A percentile compares a stretch with the other conserved stretches of the same genome.
These are phyloP conservation scores for Lacerta agilis DNA, from an alignment of 2,797 vertebrate species.

Conservation along the genomic window DNA sequence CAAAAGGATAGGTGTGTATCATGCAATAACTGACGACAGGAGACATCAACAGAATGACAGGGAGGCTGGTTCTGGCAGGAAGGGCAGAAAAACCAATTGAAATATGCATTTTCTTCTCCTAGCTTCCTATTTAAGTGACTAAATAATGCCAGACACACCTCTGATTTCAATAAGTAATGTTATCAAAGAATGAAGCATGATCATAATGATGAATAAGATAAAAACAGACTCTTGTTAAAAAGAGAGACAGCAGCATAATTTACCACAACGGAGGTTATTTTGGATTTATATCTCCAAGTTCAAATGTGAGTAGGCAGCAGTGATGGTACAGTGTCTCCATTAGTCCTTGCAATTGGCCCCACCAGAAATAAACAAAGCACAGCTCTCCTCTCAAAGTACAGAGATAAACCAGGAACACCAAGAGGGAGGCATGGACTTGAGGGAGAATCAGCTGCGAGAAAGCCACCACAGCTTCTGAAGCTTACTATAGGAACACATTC, in stretches of 20 bases:
- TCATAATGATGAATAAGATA: not conserved
- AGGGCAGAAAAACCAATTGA: not conserved
- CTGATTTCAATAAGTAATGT: not conserved
- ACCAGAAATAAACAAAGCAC: too few relatives aligned
- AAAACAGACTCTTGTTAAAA: not conserved
- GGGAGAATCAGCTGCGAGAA: too few relatives aligned
- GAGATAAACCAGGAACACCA: too few relatives aligned
- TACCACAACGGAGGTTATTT: not conserved
- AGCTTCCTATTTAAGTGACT: not conserved
- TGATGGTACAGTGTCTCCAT: too few relatives aligned
- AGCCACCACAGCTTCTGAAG: too few relatives aligned
- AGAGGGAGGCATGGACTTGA: too few relatives aligned
- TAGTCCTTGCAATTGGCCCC: too few relatives aligned
- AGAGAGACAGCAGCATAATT: not conserved
- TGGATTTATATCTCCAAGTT: not conserved
- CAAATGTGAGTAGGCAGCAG: too few relatives aligned
- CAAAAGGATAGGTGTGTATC: not conserved
- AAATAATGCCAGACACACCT: not conserved
- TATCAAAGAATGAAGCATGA: not conserved
- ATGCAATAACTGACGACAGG: not conserved
- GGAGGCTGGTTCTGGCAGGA: accelerated
- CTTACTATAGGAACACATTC: too few relatives aligned
- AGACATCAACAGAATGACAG: accelerated
- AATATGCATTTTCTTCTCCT: not conserved
- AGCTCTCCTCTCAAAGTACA: too few relatives aligned